Evolutionary conservation across 2,113 vertebrate genomes (phyloP).

Genomic region (Fregata magnificens): DNA sequence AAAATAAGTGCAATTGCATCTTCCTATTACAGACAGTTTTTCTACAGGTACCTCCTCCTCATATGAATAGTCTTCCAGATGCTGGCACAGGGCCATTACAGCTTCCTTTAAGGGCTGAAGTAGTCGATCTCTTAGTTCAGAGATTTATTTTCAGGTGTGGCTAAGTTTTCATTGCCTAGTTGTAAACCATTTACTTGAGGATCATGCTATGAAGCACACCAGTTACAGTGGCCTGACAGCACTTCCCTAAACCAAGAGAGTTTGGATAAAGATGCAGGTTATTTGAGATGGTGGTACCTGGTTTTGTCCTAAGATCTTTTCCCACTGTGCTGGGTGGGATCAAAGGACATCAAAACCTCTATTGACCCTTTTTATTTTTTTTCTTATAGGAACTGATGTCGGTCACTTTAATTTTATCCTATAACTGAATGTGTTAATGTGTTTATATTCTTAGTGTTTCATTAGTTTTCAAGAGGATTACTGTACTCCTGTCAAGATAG

Average conservation of each 20-base stretch:
- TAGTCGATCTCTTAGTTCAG: background rate
- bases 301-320: background rate
- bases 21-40: background rate
- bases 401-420: background rate
- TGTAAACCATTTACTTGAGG: background rate
- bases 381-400: background rate
- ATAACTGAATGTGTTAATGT: background rate
- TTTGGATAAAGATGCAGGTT: background rate
- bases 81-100: background rate
- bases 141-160: background rate
- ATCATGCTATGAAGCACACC: background rate
- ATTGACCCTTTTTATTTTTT: background rate
- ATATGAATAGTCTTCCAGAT: background rate
- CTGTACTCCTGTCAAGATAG: background rate
- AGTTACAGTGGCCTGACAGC: background rate
- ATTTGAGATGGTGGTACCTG: background rate
- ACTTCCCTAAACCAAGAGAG: background rate
- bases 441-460: slow-evolving; percentile 1
- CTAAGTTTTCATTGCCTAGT: background rate
- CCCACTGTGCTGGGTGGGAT: background rate
- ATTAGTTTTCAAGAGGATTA: slow-evolving; percentile 34
- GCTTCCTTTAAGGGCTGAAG: background rate
- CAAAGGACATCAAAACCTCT: background rate
- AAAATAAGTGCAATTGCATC: background rate
- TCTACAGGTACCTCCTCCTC: background rate